A percentile compares a stretch with the other conserved stretches of the same genome.
Conservation (phyloP, 2,888 invertebrate species). For the Acanthosoma haemorrhoidale region DNA sequence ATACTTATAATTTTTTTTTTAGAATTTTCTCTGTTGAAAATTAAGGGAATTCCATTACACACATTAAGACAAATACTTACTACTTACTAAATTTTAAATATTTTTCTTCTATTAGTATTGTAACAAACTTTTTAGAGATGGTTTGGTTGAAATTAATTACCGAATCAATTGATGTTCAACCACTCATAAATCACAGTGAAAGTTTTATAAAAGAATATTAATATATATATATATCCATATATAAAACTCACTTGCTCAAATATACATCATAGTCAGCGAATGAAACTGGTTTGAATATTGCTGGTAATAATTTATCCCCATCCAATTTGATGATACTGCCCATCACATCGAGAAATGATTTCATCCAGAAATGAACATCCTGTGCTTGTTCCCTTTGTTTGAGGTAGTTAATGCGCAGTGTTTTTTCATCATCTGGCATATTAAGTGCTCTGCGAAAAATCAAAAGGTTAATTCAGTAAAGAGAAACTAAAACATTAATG, state of each 20-base stretch:
- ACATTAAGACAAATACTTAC: too few species aligned
- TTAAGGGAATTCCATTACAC: too few species aligned
- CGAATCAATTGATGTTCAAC: neutral
- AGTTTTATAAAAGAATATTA: neutral
- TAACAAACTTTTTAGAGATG: neutral
- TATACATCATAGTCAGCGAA: slow-evolving; percentile 88
- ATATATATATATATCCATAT: neutral
- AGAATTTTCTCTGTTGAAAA: too few species aligned
- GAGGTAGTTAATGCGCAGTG: slow-evolving; percentile 78
- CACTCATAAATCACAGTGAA: neutral
- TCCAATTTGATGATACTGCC: slow-evolving; percentile 67
- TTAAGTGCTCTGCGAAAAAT: slow-evolving; percentile 61
- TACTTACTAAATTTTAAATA: neutral
- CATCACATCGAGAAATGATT: slow-evolving; percentile 79
- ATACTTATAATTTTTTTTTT: too few species aligned
- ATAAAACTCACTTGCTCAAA: slow-evolving; percentile 65
- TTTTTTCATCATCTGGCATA: slow-evolving; percentile 85
- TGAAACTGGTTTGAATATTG: slow-evolving; percentile 83
- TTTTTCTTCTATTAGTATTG: neutral
- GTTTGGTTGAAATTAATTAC: neutral
- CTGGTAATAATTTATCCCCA: slow-evolving; percentile 75
- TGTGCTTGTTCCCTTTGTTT: slow-evolving; percentile 72
- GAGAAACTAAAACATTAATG: too few species aligned
- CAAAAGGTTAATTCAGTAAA: neutral
- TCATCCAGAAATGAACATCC: slow-evolving; percentile 86